Percentiles rank a stretch among this genome's conserved stretches.
These are phyloP conservation scores for Sciurus vulgaris DNA, from an alignment of 2,797 vertebrate species.

Conservation along the genomic window DNA sequence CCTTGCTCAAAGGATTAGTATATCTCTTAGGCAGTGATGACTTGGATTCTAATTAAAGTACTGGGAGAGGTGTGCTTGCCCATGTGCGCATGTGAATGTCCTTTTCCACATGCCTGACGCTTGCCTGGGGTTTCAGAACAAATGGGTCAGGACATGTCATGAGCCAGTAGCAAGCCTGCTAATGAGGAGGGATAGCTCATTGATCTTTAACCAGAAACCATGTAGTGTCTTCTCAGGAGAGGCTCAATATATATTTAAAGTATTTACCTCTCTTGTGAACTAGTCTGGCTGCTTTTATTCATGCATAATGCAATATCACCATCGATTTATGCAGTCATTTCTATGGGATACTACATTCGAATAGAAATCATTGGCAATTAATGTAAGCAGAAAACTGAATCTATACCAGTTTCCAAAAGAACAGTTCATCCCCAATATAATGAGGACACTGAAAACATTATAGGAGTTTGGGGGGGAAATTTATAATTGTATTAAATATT, in stretches of 20 bases:
- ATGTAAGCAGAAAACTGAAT: neutral
- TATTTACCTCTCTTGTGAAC: neutral
- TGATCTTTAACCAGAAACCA: slow-evolving; percentile 59
- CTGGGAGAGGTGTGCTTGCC: neutral
- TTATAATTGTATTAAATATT: neutral
- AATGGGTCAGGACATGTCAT: neutral
- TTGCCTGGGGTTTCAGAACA: neutral
- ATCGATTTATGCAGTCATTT: neutral
- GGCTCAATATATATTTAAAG: neutral
- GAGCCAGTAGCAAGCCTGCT: neutral
- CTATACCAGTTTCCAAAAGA: neutral
- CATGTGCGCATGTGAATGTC: neutral
- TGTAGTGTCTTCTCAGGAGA: neutral
- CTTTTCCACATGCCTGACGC: neutral
- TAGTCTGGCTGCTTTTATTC: neutral
- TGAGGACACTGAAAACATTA: neutral
- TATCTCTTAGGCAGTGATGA: slow-evolving; percentile 12
- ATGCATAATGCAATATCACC: neutral
- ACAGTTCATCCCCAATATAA: neutral
- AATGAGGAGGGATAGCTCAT: neutral
- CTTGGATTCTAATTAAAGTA: slow-evolving; percentile 80
- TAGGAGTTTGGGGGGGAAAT: neutral
- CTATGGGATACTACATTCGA: neutral
- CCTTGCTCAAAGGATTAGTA: slow-evolving; percentile 83
- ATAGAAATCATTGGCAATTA: neutral